Evolutionary conservation across 2,888 invertebrate species (phyloP), one percentile per base, ranked within the genome.

Genomic region (Caradrina clavipalpis): DNA sequence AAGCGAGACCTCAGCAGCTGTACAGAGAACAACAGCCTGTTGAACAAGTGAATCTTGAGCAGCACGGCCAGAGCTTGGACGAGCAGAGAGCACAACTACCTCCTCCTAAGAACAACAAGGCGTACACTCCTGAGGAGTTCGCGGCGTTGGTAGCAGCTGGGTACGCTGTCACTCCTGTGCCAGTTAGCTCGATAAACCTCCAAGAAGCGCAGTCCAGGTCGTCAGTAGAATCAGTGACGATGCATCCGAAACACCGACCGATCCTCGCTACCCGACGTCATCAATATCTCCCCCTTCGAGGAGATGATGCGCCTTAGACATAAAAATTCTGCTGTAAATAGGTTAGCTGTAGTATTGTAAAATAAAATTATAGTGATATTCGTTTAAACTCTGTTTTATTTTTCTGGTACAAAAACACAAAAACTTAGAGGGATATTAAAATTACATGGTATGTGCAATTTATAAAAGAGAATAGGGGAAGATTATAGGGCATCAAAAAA

Each of bases 121-220:
- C 96, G 2, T 96, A 96, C 69, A 96, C 96, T 61, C 96, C 95
- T 68, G 96, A 96, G 67, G 96, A 96, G 77, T 96, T 96, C 69
- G 93, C 93, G 22, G 96, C 95, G 17, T 88, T 96, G 70, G 91
- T 96, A 51, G 96, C 94, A 15, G 96, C 96, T 69, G 96, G 96
- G 0, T 96, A 96, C 74, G 90, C 96, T 2, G 96, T 96, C 1
- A 96, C 96, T 3, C 96, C 96, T 45, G 90, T 96, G 50, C 96
- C 96, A 62, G 94, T 96, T 1, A 91, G 92, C 49, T 88, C 93
- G 1, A 62, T 87, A 31, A 90, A 87, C 67, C 82, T 90, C 50
- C 92, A 92, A 63, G 86, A 84, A 21, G 95, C 95, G 10, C 95
- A 95, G 70, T 94, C 96, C 1, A 91, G 95, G 66, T 93, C 95